These are phyloP conservation scores for Lumbricus terrestris DNA, from an alignment of 2,888 invertebrate genomes.

Conservation along the genomic window DNA sequence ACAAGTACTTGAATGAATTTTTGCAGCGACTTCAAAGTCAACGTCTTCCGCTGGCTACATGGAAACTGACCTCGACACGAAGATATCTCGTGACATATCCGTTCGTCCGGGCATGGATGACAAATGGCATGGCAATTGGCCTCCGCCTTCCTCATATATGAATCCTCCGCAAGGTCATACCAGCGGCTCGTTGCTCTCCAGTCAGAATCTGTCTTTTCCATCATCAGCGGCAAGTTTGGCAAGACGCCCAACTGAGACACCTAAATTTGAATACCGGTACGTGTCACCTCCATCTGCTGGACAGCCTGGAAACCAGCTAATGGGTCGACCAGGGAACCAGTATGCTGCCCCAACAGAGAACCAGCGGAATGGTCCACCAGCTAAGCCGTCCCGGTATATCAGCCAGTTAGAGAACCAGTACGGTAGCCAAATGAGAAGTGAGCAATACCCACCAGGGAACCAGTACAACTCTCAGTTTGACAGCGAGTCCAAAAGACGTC, in stretches of 20 bases:
- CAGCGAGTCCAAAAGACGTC: background rate
- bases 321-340: background rate
- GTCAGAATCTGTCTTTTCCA: background rate
- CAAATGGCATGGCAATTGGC: background rate
- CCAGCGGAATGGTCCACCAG: background rate
- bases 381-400: background rate
- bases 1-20: no score
- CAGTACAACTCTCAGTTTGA: background rate
- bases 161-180: background rate
- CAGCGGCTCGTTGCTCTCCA: background rate
- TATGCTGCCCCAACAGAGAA: background rate
- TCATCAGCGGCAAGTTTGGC: background rate
- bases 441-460: background rate
- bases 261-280: background rate
- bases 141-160: background rate
- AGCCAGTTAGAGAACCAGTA: background rate
- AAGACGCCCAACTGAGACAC: background rate
- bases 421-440: background rate
- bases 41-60: constrained; percentile 63
- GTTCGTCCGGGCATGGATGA: constrained; percentile 27
- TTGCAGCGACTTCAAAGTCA: background rate
- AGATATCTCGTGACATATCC: constrained; percentile 69
- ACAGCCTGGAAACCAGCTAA: background rate
- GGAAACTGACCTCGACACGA: constrained; percentile 85
- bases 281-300: background rate